Evolutionary conservation across 2,797 vertebrate species (phyloP).

Genomic region (Onychomys arenicola): DNA sequence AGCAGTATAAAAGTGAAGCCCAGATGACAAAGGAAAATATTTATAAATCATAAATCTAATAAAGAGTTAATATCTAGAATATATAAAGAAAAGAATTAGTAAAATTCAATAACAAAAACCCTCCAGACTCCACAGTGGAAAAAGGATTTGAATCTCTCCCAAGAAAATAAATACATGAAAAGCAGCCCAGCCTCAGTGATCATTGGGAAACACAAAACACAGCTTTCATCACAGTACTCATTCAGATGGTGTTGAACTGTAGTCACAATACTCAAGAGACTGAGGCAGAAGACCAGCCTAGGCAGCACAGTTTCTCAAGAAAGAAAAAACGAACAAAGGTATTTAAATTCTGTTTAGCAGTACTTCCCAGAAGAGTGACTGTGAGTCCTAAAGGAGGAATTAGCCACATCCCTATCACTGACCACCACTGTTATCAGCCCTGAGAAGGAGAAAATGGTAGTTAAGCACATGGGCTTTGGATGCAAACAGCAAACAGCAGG

Average conservation of each 20-base stretch:
- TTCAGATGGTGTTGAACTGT: background rate
- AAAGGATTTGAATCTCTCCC: background rate
- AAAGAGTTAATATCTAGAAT: conserved; percentile 1
- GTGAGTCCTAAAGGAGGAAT: background rate
- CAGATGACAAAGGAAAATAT: background rate
- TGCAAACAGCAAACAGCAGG: background rate
- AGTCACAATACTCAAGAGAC: background rate
- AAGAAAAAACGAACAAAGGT: background rate
- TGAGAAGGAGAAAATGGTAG: background rate
- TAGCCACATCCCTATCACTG: background rate
- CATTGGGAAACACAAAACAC: background rate
- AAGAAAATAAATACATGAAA: conserved; percentile 19
- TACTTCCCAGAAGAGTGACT: background rate
- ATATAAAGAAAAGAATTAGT: background rate
- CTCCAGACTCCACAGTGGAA: background rate
- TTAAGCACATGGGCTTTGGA: background rate
- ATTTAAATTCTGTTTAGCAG: background rate
- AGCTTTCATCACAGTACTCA: background rate
- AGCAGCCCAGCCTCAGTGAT: background rate
- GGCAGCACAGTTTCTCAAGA: background rate
- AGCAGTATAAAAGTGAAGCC: background rate
- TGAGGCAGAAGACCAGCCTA: background rate
- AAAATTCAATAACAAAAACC: background rate
- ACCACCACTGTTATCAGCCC: background rate
- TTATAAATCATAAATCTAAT: background rate